Evolutionary conservation across 30 jellyfish, hydroid and myxozoan species (phyloP).

Genomic region (Haliclystus octoradiatus): DNA sequence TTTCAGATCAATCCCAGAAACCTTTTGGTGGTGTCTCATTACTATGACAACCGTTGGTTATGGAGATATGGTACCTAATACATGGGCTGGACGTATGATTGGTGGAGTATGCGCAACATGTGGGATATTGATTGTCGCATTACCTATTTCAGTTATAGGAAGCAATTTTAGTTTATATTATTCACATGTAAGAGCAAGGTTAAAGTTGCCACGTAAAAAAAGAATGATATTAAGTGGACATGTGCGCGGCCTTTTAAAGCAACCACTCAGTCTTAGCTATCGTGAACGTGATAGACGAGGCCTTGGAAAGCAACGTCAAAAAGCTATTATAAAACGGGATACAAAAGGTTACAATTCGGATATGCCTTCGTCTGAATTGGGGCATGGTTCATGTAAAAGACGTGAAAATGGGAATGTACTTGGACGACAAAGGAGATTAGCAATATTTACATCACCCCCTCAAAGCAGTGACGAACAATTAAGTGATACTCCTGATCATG

Average conservation of each 20-base stretch:
- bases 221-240: constrained; percentile 71
- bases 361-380: too few relatives aligned
- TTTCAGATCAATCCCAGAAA: constrained; percentile 72
- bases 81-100: constrained; percentile 83
- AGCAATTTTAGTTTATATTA: constrained; percentile 80
- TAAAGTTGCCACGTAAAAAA: constrained; percentile 72
- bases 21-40: constrained; percentile 95
- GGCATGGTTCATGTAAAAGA: background rate
- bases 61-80: constrained; percentile 87
- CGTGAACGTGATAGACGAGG: constrained; percentile 78
- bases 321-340: background rate
- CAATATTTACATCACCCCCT: background rate
- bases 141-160: constrained; percentile 90
- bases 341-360: background rate
- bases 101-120: constrained; percentile 83
- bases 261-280: constrained; percentile 78
- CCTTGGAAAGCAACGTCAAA: background rate
- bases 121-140: constrained; percentile 79
- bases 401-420: background rate
- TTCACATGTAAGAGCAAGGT: constrained; percentile 91
- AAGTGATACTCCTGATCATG: background rate
- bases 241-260: constrained; percentile 82
- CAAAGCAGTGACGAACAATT: background rate
- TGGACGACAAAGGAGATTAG: background rate
- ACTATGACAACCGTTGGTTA: constrained; percentile 96